Conservation (phyloP, 2,113 vertebrate genomes). For the Tinamus guttatus region DNA sequence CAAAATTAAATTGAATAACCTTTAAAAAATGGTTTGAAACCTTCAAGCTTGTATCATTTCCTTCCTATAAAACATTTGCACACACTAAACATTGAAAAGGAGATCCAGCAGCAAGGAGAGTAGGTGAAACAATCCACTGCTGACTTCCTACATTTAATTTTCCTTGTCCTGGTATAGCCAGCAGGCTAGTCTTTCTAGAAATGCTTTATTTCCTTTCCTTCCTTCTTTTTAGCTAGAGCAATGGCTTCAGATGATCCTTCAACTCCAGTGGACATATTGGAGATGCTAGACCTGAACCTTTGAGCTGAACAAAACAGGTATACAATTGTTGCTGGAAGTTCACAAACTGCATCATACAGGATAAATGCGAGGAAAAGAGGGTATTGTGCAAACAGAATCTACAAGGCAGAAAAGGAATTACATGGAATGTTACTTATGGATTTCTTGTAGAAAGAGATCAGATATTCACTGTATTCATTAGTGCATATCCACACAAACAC, state of each 20-base stretch:
- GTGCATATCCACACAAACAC: rapidly evolving
- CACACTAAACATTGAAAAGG: background rate
- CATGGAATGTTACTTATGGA: background rate
- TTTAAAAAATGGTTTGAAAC: background rate
- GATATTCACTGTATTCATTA: background rate
- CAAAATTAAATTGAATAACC: background rate
- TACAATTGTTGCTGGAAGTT: too few species aligned
- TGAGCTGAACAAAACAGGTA: background rate
- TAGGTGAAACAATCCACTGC: rapidly evolving
- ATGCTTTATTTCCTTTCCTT: background rate
- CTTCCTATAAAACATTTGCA: background rate
- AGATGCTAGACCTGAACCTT: background rate
- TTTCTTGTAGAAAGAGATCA: background rate
- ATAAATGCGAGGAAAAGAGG: rapidly evolving
- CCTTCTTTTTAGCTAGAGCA: background rate
- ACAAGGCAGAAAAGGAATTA: background rate
- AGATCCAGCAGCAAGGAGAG: background rate
- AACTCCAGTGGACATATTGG: background rate
- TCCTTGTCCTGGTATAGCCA: background rate
- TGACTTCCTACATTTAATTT: background rate
- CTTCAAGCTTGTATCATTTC: background rate
- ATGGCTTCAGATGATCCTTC: background rate
- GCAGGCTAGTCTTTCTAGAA: background rate
- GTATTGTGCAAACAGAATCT: background rate
- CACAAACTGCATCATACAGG: rapidly evolving